Conservation (phyloP, 2,888 invertebrate genomes). For the Calliopum simillimum region DNA sequence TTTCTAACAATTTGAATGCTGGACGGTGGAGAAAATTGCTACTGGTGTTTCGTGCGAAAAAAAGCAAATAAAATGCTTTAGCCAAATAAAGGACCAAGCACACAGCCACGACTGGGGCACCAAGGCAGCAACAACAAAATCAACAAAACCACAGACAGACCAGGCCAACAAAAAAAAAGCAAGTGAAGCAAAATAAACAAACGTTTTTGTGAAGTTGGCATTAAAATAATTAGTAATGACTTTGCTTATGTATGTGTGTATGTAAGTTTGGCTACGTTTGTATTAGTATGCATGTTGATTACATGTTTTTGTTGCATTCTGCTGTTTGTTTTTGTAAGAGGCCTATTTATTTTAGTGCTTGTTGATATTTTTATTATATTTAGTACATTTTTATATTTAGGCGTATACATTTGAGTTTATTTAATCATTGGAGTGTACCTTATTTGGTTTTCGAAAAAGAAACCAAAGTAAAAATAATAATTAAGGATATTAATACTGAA, state of each 20-base stretch:
- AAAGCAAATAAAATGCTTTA: constrained; percentile 20
- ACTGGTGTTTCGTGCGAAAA: background rate
- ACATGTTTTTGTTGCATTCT: background rate
- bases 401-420: too few relatives aligned
- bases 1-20: too few relatives aligned
- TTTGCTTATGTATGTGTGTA: background rate
- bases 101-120: background rate
- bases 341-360: constrained; percentile 8
- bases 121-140: background rate
- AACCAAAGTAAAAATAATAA: too few relatives aligned
- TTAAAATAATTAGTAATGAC: constrained; percentile 23
- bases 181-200: background rate
- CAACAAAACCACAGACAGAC: background rate
- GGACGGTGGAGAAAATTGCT: constrained; percentile 1
- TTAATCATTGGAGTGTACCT: too few relatives aligned
- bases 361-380: constrained; percentile 24
- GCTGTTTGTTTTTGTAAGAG: background rate
- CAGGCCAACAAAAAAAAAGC: background rate
- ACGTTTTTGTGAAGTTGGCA: constrained; percentile 12
- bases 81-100: too few relatives aligned
- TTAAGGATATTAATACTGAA: too few relatives aligned
- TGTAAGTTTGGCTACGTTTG: background rate
- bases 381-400: background rate
- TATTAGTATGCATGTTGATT: background rate
- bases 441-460: too few relatives aligned